phyloP scores from a whole-genome alignment of 2,113 vertebrate genomes.

The Solea senegalensis region DNA sequence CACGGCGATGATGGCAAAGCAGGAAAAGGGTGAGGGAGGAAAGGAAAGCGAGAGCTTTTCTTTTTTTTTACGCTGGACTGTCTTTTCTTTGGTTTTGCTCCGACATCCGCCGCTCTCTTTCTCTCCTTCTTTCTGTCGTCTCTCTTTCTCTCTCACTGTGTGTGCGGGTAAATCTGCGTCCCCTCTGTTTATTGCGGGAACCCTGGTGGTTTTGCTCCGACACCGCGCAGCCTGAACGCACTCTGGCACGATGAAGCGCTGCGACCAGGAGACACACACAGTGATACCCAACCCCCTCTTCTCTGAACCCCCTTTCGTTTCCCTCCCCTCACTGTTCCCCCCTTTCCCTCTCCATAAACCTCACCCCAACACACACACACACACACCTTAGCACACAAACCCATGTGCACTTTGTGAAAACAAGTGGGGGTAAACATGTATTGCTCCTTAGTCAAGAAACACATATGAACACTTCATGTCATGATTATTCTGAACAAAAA shows the following conservation, averaged over 20 bases:
- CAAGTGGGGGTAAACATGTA: too few species aligned
- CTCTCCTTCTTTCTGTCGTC: conserved; percentile 24
- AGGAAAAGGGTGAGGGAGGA: conserved; percentile 40
- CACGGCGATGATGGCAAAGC: conserved; percentile 28
- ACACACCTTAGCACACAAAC: neutral
- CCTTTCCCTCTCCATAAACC: conserved; percentile 14
- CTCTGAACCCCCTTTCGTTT: conserved; percentile 5
- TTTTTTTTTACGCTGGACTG: conserved; percentile 51
- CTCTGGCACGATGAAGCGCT: conserved; percentile 68
- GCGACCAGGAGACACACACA: conserved; percentile 64
- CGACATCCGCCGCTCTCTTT: conserved; percentile 71
- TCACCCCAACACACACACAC: conserved; percentile 41
- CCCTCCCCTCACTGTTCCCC: neutral
- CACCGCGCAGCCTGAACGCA: conserved; percentile 74
- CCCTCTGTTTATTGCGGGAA: conserved; percentile 66
- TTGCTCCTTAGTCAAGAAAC: too few species aligned
- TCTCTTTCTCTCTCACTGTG: conserved; percentile 36
- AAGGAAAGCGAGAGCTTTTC: conserved; percentile 42
- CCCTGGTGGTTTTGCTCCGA: conserved; percentile 73
- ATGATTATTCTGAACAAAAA: too few species aligned
- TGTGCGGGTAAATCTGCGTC: conserved; percentile 46
- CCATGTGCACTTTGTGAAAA: too few species aligned
- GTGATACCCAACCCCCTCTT: conserved; percentile 50
- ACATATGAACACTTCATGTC: too few species aligned
- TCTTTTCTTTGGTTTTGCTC: conserved; percentile 72